These are phyloP conservation scores for Plutomurus gul DNA, from an alignment of 1,140 invertebrate genomes.

Conservation along the genomic window DNA sequence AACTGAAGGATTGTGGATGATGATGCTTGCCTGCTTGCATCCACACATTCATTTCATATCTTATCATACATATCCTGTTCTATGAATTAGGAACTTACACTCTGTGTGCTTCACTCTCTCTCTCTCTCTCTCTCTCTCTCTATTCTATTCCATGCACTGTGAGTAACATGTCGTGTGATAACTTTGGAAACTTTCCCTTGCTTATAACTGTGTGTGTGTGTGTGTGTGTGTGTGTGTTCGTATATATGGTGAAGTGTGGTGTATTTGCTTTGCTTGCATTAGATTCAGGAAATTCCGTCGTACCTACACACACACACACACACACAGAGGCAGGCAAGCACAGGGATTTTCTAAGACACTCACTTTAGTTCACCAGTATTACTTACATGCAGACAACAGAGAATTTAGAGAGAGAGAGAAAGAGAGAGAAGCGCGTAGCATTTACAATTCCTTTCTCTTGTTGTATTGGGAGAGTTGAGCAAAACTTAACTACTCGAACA, in stretches of 20 bases:
- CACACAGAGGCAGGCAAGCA: not conserved
- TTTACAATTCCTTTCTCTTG: constrained; percentile 14
- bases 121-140: not conserved
- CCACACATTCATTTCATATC: constrained; percentile 16
- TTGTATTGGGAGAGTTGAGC: not conserved
- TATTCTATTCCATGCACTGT: not conserved
- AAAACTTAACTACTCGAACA: not conserved
- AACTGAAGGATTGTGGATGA: constrained; percentile 25
- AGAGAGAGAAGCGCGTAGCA: not conserved
- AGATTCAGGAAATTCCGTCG: too few relatives aligned
- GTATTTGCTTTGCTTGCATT: not conserved
- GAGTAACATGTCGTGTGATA: not conserved
- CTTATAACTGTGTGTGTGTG: not conserved
- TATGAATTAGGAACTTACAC: not conserved
- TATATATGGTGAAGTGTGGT: not conserved
- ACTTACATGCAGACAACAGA: not conserved
- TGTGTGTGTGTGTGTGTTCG: not conserved
- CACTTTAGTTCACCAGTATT: not conserved
- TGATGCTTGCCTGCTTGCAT: not conserved
- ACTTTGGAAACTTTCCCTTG: not conserved
- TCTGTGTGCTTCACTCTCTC: constrained; percentile 19
- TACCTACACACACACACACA: too few relatives aligned
- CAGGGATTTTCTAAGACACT: not conserved
- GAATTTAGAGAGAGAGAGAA: not conserved
- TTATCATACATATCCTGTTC: constrained; percentile 18